Conservation (phyloP, 2,797 vertebrate genomes). For the Mormyrus proboscirostris region DNA sequence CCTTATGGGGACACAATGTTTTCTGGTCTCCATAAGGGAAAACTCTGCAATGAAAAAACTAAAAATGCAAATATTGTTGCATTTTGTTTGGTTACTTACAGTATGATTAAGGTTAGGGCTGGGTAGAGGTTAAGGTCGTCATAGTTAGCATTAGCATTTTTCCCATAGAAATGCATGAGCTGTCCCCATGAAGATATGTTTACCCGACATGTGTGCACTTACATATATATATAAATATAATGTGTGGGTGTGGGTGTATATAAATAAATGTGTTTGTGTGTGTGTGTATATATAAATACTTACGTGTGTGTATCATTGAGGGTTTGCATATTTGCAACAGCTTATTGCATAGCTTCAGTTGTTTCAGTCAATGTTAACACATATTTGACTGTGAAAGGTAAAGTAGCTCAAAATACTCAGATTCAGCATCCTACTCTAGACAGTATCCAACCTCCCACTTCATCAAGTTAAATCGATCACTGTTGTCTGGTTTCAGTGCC, state of each 20-base stretch:
- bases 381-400: not conserved
- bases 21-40: not conserved
- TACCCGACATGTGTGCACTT: not conserved
- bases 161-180: not conserved
- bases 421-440: not conserved
- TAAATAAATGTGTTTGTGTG: not conserved
- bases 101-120: too few species aligned
- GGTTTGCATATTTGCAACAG: not conserved
- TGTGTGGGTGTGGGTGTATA: not conserved
- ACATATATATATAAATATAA: not conserved
- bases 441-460: not conserved
- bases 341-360: not conserved
- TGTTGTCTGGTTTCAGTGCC: not conserved
- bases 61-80: not conserved
- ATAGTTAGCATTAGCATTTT: too few species aligned
- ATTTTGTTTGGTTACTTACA: too few species aligned
- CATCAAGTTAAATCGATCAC: slow-evolving; percentile 4
- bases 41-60: not conserved
- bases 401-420: not conserved
- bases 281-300: too few species aligned
- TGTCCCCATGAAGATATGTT: not conserved
- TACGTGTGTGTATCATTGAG: not conserved
- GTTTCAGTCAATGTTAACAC: not conserved
- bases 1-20: too few species aligned
- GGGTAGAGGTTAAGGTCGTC: too few species aligned